Conservation (phyloP, 2,888 invertebrate species). For the Allolobophora icterica region DNA sequence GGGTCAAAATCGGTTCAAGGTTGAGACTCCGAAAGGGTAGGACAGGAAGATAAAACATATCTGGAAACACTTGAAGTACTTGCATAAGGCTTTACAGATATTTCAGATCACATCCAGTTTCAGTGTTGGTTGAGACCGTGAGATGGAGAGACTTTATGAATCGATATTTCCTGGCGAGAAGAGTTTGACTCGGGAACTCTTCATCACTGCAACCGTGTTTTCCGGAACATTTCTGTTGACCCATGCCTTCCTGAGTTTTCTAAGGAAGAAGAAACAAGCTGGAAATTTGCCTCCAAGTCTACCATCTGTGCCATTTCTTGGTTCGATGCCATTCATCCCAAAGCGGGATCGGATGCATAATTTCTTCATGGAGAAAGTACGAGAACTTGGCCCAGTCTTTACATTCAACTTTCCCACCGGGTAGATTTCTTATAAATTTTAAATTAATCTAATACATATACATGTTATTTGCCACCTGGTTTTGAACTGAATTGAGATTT, state of each 20-base stretch:
- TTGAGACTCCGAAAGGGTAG: no score
- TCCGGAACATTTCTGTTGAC: not conserved
- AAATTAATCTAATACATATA: not conserved
- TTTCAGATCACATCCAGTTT: not conserved
- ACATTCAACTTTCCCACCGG: not conserved
- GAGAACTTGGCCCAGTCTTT: slow-evolving; percentile 20
- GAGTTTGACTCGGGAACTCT: not conserved
- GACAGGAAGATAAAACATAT: no score
- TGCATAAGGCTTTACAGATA: no score
- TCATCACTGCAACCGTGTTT: not conserved
- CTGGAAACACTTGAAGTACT: not conserved
- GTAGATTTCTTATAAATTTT: not conserved
- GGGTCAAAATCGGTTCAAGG: no score
- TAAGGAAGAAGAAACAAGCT: not conserved
- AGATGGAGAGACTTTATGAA: not conserved
- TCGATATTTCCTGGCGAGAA: not conserved
- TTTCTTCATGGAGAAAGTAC: slow-evolving; percentile 21
- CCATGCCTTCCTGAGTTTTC: not conserved
- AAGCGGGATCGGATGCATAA: not conserved
- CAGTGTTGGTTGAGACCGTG: not conserved
- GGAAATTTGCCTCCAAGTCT: slow-evolving; percentile 21
- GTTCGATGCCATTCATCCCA: not conserved
- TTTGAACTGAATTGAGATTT: not conserved
- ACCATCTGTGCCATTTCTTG: slow-evolving; percentile 24
- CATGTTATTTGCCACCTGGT: not conserved